A percentile compares a stretch with the other conserved stretches of the same genome.
phyloP scores from a whole-genome alignment of 2,888 invertebrate genomes.

The Drosophila sordidapex region DNA sequence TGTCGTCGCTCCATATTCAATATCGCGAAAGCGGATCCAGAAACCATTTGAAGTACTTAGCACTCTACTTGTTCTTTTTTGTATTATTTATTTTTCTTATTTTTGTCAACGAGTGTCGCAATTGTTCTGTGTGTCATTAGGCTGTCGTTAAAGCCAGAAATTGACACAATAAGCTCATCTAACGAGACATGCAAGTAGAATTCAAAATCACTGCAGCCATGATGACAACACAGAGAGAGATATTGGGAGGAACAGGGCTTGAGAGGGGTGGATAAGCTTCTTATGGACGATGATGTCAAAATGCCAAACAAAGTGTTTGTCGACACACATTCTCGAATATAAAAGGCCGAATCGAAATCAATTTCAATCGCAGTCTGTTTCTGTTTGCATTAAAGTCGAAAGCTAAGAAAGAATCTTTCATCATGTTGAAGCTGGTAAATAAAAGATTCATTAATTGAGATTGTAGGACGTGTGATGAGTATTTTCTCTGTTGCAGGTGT shows the following conservation, averaged over 20 bases:
- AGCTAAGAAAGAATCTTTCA: conserved; percentile 23
- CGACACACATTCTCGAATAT: conserved; percentile 32
- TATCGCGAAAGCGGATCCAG: conserved; percentile 56
- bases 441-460: not conserved
- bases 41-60: conserved; percentile 39
- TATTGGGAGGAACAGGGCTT: no score
- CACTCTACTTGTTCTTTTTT: conserved; percentile 19
- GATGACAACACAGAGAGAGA: conserved; percentile 10
- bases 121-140: conserved; percentile 54
- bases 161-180: conserved; percentile 62
- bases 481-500: conserved; percentile 37
- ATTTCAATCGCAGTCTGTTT: conserved; percentile 53
- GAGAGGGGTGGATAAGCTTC: conserved; percentile 36
- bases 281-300: conserved; percentile 44
- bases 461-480: no score
- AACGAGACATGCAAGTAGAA: conserved; percentile 62
- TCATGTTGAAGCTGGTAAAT: conserved; percentile 67
- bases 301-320: conserved; percentile 29
- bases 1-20: conserved; percentile 35
- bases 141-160: conserved; percentile 56
- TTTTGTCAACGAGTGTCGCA: conserved; percentile 29
- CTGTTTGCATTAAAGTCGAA: conserved; percentile 33
- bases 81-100: conserved; percentile 10
- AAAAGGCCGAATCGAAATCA: conserved; percentile 48
- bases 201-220: conserved; percentile 36